These are phyloP conservation scores for Mylabris phalerata DNA, from an alignment of 1,140 invertebrate genomes.

Conservation along the genomic window DNA sequence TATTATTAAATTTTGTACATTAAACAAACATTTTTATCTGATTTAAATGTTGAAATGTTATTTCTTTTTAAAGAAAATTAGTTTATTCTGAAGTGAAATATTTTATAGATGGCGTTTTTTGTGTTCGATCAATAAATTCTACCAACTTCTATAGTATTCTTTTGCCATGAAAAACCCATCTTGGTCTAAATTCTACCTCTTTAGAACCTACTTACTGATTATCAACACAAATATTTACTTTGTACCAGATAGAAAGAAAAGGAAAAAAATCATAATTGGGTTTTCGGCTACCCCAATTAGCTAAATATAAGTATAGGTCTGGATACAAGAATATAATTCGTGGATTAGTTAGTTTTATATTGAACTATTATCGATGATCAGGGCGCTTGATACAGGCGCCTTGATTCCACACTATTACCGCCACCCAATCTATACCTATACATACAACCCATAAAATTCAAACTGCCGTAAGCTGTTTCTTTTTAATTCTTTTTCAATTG, in stretches of 20 bases:
- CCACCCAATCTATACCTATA: no score
- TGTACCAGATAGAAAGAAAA: not conserved
- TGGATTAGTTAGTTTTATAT: constrained; percentile 26
- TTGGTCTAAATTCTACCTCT: not conserved
- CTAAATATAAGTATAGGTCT: constrained; percentile 34
- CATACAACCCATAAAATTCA: no score
- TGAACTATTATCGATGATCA: constrained; percentile 31
- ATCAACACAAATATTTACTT: constrained; percentile 30
- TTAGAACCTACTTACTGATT: constrained; percentile 1
- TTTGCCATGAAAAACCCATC: constrained; percentile 4
- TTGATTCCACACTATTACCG: constrained; percentile 9
- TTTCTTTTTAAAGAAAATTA: no score
- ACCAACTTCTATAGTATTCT: not conserved
- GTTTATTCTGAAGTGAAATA: no score
- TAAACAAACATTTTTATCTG: no score
- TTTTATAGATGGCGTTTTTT: not conserved
- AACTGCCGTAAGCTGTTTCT: no score
- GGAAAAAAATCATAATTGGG: constrained; percentile 32
- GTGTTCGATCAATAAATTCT: not conserved
- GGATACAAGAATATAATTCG: constrained; percentile 22
- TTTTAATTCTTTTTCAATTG: no score
- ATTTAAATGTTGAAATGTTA: no score
- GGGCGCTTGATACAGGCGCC: constrained; percentile 17
- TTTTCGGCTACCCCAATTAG: constrained; percentile 31
- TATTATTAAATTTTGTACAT: no score